These are phyloP conservation scores for Cichladusa arquata DNA, from an alignment of 2,113 vertebrate genomes.

Conservation along the genomic window DNA sequence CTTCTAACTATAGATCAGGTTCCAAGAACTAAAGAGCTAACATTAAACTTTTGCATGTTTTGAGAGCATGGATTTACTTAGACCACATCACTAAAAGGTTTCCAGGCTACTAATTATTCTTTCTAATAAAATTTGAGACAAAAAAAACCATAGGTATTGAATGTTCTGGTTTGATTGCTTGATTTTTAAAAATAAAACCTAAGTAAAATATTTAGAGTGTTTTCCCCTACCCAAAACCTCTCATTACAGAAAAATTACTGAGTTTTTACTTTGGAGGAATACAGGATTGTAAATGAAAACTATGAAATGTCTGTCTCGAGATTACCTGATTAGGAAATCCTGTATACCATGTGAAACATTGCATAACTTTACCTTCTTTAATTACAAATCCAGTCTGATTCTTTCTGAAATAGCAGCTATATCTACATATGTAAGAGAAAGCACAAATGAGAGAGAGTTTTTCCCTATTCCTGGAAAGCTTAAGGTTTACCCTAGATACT, in stretches of 20 bases:
- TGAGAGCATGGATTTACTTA: background rate
- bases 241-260: background rate
- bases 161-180: background rate
- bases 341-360: background rate
- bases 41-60: background rate
- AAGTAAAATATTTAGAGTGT: background rate
- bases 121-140: background rate
- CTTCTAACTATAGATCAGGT: constrained; percentile 55
- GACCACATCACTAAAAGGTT: background rate
- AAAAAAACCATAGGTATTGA: background rate
- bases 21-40: constrained; percentile 29
- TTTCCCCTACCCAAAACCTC: background rate
- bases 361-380: background rate
- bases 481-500: background rate
- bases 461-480: background rate
- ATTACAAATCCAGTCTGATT: background rate
- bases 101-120: background rate
- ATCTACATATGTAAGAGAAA: background rate
- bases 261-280: background rate
- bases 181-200: background rate
- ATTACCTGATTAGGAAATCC: background rate
- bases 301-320: background rate
- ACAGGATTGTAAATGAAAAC: background rate
- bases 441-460: background rate
- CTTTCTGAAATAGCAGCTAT: background rate